Evolutionary conservation across 2,888 invertebrate species (phyloP).

Genomic region (Epinotia nisella): DNA sequence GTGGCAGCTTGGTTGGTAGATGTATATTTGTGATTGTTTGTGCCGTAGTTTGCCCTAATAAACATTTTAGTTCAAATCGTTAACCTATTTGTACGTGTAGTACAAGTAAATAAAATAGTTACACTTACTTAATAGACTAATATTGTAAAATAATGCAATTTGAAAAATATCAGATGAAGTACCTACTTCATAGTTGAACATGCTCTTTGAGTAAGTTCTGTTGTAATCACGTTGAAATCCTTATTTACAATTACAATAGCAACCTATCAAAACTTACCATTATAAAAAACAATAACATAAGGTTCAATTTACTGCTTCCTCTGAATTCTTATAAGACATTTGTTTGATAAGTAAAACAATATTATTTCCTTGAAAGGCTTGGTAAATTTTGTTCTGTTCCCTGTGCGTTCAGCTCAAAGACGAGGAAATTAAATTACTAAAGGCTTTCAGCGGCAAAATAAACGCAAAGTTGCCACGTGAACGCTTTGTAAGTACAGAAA

Average conservation of each 20-base stretch:
- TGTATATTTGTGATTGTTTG: too few relatives aligned
- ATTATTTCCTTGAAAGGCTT: constrained; percentile 27
- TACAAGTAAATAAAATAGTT: too few relatives aligned
- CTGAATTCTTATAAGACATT: background rate
- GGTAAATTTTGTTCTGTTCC: constrained; percentile 39
- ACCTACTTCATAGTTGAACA: background rate
- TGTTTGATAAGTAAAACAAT: constrained; percentile 3
- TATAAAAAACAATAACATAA: too few relatives aligned
- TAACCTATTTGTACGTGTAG: too few relatives aligned
- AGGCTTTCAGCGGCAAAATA: constrained; percentile 60
- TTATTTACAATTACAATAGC: too few relatives aligned
- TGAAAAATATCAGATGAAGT: too few relatives aligned
- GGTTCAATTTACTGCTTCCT: background rate
- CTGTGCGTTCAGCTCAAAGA: constrained; percentile 49
- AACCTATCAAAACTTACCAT: too few relatives aligned
- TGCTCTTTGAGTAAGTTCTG: background rate
- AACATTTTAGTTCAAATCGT: too few relatives aligned
- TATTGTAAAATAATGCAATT: too few relatives aligned
- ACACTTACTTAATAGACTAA: too few relatives aligned
- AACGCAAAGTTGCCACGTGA: constrained; percentile 31
- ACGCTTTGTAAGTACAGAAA: constrained; percentile 12
- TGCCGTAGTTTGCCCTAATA: too few relatives aligned
- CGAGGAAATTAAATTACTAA: constrained; percentile 62
- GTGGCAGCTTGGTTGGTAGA: too few relatives aligned
- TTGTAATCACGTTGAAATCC: background rate